phyloP scores from a whole-genome alignment of 30 jellyfish, hydroid and myxozoan species.

The Mastigias papua region DNA sequence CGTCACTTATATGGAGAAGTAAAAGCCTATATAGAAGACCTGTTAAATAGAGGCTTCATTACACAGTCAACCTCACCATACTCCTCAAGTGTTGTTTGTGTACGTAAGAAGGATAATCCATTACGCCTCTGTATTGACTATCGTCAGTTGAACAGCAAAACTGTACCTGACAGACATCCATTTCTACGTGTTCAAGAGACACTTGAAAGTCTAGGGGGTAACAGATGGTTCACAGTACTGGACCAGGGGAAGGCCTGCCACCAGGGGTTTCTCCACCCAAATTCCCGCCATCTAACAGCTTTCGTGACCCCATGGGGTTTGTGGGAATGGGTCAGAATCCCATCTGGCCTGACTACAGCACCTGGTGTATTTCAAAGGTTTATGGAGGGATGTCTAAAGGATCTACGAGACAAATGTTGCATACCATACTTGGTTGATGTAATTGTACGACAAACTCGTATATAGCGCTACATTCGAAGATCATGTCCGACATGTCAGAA shows the following conservation, averaged over 20 bases:
- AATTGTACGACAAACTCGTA: too few relatives aligned
- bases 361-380: slow-evolving; percentile 46
- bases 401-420: slow-evolving; percentile 15
- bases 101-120: slow-evolving; percentile 13
- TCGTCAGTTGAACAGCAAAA: slow-evolving; percentile 11
- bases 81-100: slow-evolving; percentile 41
- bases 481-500: slow-evolving; percentile 28
- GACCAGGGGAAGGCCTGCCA: slow-evolving; percentile 53
- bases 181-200: slow-evolving; percentile 54
- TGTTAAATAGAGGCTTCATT: slow-evolving; percentile 16
- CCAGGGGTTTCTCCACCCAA: slow-evolving; percentile 63
- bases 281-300: slow-evolving; percentile 54
- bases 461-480: slow-evolving; percentile 7
- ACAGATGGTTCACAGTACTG: slow-evolving; percentile 39
- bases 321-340: slow-evolving; percentile 63
- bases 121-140: slow-evolving; percentile 46
- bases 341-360: slow-evolving; percentile 44
- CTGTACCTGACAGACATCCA: slow-evolving; percentile 69
- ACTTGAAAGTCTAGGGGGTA: slow-evolving; percentile 35
- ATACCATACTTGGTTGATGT: slow-evolving; percentile 53
- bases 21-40: slow-evolving; percentile 28
- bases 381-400: slow-evolving; percentile 13
- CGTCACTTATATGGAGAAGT: slow-evolving; percentile 30
- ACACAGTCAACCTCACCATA: slow-evolving; percentile 10
- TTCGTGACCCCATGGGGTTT: slow-evolving; percentile 71